Conservation (phyloP, 2,888 invertebrate genomes). For the Tinea pellionella region DNA sequence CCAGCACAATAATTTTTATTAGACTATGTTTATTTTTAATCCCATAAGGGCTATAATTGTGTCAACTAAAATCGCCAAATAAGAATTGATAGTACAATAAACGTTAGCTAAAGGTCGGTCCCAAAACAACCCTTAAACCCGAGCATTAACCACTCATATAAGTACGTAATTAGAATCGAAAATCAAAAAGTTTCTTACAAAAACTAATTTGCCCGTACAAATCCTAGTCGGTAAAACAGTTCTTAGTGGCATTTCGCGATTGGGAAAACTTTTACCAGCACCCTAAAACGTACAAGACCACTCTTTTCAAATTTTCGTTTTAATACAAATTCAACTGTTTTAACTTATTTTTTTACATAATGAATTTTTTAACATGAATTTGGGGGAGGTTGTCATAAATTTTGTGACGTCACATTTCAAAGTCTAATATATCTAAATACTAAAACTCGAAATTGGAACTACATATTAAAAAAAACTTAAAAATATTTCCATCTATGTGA, state of each 20-base stretch:
- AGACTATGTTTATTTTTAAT: too few relatives aligned
- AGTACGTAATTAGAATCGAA: background rate
- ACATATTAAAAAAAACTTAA: too few relatives aligned
- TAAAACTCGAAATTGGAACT: too few relatives aligned
- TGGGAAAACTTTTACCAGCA: background rate
- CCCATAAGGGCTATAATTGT: background rate
- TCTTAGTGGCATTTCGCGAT: slow-evolving; percentile 12
- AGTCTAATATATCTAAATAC: too few relatives aligned
- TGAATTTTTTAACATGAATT: too few relatives aligned
- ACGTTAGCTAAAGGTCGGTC: background rate
- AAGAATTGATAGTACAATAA: background rate
- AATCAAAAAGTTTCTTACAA: slow-evolving; percentile 2
- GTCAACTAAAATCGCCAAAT: background rate
- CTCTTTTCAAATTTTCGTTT: background rate
- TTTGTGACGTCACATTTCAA: too few relatives aligned
- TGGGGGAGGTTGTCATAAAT: too few relatives aligned
- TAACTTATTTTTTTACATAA: too few relatives aligned
- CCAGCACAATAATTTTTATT: too few relatives aligned
- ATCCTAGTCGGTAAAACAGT: slow-evolving; percentile 12
- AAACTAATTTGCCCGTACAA: slow-evolving; percentile 7
- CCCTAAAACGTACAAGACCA: background rate
- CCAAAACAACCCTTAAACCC: background rate
- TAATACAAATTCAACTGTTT: background rate
- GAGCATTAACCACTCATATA: background rate
- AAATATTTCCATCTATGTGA: too few relatives aligned